These are phyloP conservation scores for Linepithema humile DNA, from an alignment of 1,140 invertebrate species.

Conservation along the genomic window DNA sequence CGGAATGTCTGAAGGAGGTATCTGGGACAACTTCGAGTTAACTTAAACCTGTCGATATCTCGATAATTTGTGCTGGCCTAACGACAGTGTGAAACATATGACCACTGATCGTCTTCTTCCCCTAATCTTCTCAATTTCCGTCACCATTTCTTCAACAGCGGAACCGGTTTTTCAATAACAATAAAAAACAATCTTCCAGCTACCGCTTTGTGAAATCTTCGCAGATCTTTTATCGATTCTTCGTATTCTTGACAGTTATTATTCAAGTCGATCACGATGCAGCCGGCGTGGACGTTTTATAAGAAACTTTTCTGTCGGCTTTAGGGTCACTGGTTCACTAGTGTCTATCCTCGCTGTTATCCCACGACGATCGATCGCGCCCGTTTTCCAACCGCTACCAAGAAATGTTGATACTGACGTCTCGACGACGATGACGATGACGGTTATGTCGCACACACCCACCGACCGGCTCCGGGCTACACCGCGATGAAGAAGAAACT, in stretches of 20 bases:
- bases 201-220: not conserved
- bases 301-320: not conserved
- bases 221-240: not conserved
- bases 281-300: not conserved
- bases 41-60: not conserved
- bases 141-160: not conserved
- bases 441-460: slow-evolving; percentile 22
- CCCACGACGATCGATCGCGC: slow-evolving; percentile 15
- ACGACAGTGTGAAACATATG: slow-evolving; percentile 36
- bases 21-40: slow-evolving; percentile 2
- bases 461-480: slow-evolving; percentile 16
- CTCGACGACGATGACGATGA: slow-evolving; percentile 41
- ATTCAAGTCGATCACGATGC: not conserved
- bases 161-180: not conserved
- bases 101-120: not conserved
- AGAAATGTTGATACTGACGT: slow-evolving; percentile 30
- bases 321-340: slow-evolving; percentile 19
- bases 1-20: not conserved
- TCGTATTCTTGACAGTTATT: not conserved
- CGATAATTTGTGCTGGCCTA: not conserved
- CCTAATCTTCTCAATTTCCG: not conserved
- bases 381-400: slow-evolving; percentile 10
- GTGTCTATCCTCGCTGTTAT: not conserved
- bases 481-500: not conserved
- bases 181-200: not conserved